Percentiles rank a stretch among this genome's conserved stretches.
Evolutionary conservation across 2,888 invertebrate species (phyloP).

Genomic region (Dorcus parallelipipedus): DNA sequence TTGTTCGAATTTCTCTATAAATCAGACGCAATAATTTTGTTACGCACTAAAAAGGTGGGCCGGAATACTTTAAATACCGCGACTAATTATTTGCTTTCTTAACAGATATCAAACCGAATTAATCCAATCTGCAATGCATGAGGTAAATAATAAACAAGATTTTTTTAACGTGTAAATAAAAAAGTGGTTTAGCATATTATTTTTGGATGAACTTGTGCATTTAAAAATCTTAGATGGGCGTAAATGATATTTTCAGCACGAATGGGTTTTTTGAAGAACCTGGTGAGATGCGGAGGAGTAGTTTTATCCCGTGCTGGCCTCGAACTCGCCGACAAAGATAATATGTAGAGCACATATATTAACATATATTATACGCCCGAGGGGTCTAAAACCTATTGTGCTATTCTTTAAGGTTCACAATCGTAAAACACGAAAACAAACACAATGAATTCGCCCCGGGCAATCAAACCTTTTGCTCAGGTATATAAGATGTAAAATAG

Average conservation of each 20-base stretch:
- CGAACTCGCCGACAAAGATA: slow-evolving; percentile 47
- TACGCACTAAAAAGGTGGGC: no score
- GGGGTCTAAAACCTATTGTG: slow-evolving; percentile 19
- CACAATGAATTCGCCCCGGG: slow-evolving; percentile 21
- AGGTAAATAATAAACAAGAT: no score
- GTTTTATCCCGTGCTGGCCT: slow-evolving; percentile 27
- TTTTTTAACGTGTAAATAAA: no score
- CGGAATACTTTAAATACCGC: no score
- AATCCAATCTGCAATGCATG: no score
- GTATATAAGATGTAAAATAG: slow-evolving; percentile 32
- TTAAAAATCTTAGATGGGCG: not conserved
- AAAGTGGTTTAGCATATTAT: no score
- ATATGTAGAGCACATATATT: slow-evolving; percentile 49
- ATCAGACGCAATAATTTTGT: no score
- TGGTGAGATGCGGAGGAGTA: slow-evolving; percentile 2
- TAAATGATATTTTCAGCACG: not conserved
- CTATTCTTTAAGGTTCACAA: slow-evolving; percentile 30
- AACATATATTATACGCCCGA: slow-evolving; percentile 44
- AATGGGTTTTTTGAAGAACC: not conserved
- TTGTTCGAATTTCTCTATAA: no score
- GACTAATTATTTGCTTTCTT: no score
- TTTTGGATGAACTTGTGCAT: no score
- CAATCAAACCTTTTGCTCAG: slow-evolving; percentile 24
- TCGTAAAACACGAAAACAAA: slow-evolving; percentile 33
- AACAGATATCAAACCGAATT: no score